Evolutionary conservation across 1,140 invertebrate species (phyloP), one percentile per base, ranked within the genome.

Genomic region (Macrobrachium rosenbergii): DNA sequence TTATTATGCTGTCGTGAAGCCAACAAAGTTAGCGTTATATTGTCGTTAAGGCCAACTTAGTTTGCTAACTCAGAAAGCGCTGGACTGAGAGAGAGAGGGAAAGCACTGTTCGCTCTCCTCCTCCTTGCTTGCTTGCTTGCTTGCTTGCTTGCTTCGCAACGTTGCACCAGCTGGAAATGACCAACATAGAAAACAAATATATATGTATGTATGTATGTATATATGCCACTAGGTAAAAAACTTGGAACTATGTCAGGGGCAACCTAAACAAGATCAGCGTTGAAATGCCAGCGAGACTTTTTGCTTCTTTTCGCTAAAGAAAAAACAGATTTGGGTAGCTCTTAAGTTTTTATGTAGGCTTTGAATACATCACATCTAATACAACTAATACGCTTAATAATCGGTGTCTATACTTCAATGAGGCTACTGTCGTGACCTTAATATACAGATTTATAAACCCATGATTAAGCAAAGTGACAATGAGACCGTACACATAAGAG

Each of bases 341-440:
- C 37, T 62, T 80, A 37, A 52, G n/a, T 52, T 52, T 75, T 75
- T 75, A 75, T 72, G 69, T 80, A 80, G 52, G 62, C 78, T 73
- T 62, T 83, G 28, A 76, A 75, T 87, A 87, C 79, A 82, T 58
- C 67, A 87, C 85, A 87, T 75, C 37, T 87, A 87, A 75, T 62
- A 80, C 78, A 87, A 81, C 60, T 81, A 87, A 87, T 81, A 82
- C 78, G 62, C 52, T 45, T 37, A 82, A 79, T 87, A 43, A 76
- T 45, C 69, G 62, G 78, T 84, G 83, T 77, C 52, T 81, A 23
- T 76, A 59, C 52, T 63, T 82, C 12, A n/a, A 75, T 63, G 77
- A 80, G 37, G 19, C 77, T 75, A 76, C 45, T 37, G 69, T 73
- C 28, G 62, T 60, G 43, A 73, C 37, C 58, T 16, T 5, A 64